Conservation (phyloP, 2,797 vertebrate genomes). For the Thripadectes ignobilis region DNA sequence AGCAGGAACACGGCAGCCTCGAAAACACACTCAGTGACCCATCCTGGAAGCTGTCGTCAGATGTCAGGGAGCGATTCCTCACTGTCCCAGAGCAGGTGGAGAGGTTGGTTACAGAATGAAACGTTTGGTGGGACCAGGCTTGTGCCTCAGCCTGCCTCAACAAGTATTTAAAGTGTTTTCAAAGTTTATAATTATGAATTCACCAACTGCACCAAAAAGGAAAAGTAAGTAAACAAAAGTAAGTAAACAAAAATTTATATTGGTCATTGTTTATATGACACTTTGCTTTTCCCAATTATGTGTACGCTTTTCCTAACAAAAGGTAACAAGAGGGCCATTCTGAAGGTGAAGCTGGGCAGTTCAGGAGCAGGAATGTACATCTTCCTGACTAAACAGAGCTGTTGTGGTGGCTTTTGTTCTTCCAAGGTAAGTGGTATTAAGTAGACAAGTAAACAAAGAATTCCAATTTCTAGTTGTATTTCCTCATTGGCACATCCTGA, state of each 20-base stretch:
- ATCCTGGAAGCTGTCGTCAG: rapidly evolving
- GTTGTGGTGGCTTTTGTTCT: background rate
- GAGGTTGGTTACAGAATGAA: background rate
- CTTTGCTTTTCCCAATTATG: background rate
- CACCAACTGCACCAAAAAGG: background rate
- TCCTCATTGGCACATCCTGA: background rate
- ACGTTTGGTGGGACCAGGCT: background rate
- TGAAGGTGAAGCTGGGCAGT: background rate
- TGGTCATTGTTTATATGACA: background rate
- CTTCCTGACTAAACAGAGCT: background rate
- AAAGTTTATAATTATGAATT: background rate
- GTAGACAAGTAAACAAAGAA: background rate
- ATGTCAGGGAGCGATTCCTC: background rate
- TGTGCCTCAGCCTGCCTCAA: background rate
- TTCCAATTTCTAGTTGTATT: background rate
- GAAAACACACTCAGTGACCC: rapidly evolving
- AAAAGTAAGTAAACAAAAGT: background rate
- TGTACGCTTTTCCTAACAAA: background rate
- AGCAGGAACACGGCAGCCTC: background rate
- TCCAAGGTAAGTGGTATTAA: background rate
- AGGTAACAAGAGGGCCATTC: background rate
- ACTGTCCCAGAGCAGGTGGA: background rate
- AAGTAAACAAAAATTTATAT: background rate
- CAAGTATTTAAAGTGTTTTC: background rate
- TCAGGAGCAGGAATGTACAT: background rate